A percentile compares a stretch with the other conserved stretches of the same genome.
These are phyloP conservation scores for Odontocerum albicorne DNA, from an alignment of 2,888 invertebrate species.

Conservation along the genomic window DNA sequence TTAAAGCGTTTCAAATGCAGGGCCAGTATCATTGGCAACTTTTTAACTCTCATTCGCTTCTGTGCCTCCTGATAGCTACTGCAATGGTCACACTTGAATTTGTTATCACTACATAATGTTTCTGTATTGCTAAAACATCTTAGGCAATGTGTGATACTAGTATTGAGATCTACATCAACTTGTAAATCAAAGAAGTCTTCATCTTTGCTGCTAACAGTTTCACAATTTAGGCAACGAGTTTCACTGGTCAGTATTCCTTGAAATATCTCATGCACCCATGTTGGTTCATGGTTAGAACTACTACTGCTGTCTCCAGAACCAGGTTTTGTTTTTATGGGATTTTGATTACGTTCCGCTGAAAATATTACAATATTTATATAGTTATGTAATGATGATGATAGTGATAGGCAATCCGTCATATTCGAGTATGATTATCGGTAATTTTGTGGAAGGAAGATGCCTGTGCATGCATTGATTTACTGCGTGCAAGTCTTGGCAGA, in stretches of 20 bases:
- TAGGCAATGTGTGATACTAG: conserved; percentile 97
- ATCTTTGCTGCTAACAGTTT: conserved; percentile 99
- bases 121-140: conserved; percentile 98
- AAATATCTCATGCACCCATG: conserved; percentile 99
- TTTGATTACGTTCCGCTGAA: conserved; percentile 78
- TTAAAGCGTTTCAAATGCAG: conserved; percentile 96
- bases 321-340: conserved; percentile 63
- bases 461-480: no score
- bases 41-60: conserved; percentile 98
- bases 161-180: conserved; percentile 99
- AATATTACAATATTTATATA: no score
- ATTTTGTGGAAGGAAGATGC: no score
- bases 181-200: conserved; percentile 99
- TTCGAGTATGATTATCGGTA: no score
- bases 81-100: conserved; percentile 99
- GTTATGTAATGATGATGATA: no score
- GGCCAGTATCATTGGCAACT: conserved; percentile 95
- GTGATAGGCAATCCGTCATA: no score
- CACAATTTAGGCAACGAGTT: conserved; percentile 98
- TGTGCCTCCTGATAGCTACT: conserved; percentile 99
- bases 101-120: conserved; percentile 98
- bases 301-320: conserved; percentile 48
- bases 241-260: conserved; percentile 99
- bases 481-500: no score
- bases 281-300: conserved; percentile 73